These are phyloP conservation scores for Nothocercus nigrocapillus DNA, from an alignment of 2,113 vertebrate species.

Conservation along the genomic window DNA sequence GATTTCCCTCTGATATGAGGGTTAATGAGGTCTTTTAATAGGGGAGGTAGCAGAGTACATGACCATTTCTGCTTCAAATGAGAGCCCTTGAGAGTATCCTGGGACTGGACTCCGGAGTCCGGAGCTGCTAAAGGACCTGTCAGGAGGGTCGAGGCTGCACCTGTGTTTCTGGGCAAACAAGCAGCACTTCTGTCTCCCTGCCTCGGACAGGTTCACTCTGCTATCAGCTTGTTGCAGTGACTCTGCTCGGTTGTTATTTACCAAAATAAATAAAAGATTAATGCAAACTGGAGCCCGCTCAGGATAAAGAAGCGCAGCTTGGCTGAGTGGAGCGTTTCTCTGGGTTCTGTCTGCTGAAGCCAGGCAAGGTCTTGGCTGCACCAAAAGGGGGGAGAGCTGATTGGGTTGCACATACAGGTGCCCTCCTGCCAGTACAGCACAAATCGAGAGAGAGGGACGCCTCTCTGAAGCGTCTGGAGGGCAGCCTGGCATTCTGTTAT, in stretches of 20 bases:
- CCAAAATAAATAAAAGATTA: not conserved
- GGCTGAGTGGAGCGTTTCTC: accelerated
- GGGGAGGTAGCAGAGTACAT: not conserved
- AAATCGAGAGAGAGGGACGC: not conserved
- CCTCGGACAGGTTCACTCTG: not conserved
- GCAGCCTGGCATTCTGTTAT: not conserved
- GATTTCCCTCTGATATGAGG: not conserved
- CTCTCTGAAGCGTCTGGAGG: not conserved
- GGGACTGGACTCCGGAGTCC: not conserved
- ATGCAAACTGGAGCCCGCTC: not conserved
- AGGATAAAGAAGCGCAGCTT: accelerated
- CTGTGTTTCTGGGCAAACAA: accelerated
- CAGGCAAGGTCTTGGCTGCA: accelerated
- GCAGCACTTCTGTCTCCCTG: not conserved
- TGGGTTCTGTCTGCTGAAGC: not conserved
- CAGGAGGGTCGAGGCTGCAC: not conserved
- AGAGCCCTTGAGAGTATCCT: not conserved
- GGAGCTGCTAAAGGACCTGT: not conserved
- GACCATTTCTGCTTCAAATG: not conserved
- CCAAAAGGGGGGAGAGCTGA: not conserved
- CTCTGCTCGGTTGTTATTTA: not conserved
- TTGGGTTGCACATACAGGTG: accelerated
- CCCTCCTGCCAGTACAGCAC: not conserved
- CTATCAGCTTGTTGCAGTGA: not conserved
- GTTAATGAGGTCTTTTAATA: not conserved